These are phyloP conservation scores for Osmerus mordax DNA, from an alignment of 2,113 vertebrate species.

Conservation along the genomic window DNA sequence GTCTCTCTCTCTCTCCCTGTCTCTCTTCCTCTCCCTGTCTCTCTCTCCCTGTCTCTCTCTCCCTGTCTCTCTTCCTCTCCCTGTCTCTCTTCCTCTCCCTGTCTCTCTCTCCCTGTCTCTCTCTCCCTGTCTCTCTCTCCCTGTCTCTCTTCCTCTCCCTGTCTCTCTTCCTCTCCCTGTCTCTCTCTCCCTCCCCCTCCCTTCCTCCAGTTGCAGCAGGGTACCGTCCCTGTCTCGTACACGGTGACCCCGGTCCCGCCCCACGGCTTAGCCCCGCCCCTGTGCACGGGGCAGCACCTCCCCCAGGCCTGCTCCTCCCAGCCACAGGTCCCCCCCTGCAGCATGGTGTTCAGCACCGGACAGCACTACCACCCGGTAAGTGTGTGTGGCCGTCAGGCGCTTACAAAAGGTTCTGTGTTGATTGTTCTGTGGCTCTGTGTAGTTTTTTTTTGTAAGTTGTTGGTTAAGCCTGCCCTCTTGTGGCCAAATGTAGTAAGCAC, in stretches of 20 bases:
- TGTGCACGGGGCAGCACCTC: conserved; percentile 93
- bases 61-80: too few species aligned
- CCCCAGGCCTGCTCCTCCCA: conserved; percentile 90
- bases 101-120: too few species aligned
- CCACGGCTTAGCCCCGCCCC: conserved; percentile 87
- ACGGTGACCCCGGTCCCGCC: conserved; percentile 90
- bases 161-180: too few species aligned
- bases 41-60: too few species aligned
- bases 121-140: too few species aligned
- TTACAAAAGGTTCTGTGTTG: not conserved
- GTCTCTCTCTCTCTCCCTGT: too few species aligned
- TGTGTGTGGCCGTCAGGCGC: conserved; percentile 23
- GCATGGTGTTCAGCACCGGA: conserved; percentile 90
- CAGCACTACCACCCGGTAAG: conserved; percentile 96
- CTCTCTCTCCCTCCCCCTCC: conserved; percentile 18
- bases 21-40: too few species aligned
- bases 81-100: too few species aligned
- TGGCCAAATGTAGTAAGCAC: conserved; percentile 38
- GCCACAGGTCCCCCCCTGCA: conserved; percentile 91
- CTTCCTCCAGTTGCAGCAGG: conserved; percentile 83
- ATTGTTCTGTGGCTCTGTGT: not conserved
- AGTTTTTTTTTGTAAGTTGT: not conserved
- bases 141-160: not conserved
- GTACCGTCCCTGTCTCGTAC: conserved; percentile 90
- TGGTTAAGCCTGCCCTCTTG: conserved; percentile 54